phyloP scores from a whole-genome alignment of 2,797 vertebrate species.

The Paguma larvata region DNA sequence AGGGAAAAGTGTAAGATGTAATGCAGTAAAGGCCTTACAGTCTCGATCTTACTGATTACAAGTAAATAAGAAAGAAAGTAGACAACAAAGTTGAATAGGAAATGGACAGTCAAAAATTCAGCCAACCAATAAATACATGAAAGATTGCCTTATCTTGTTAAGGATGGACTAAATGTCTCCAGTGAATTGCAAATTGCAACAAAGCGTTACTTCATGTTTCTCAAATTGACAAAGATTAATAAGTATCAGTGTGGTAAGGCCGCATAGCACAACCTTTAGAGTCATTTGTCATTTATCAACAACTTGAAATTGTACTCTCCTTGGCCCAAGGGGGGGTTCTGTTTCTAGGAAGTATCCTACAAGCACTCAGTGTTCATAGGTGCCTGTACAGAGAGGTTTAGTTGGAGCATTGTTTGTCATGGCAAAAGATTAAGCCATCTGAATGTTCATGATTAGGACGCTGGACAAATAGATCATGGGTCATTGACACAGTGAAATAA shows the following conservation, averaged over 20 bases:
- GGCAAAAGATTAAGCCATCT: background rate
- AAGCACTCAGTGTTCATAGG: background rate
- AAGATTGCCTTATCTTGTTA: background rate
- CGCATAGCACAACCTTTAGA: background rate
- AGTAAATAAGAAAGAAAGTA: background rate
- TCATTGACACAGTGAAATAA: background rate
- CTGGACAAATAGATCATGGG: background rate
- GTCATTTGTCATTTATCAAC: conserved; percentile 35
- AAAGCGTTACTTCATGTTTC: background rate
- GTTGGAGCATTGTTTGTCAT: background rate
- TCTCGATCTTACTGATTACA: conserved; percentile 15
- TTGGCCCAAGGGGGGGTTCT: background rate
- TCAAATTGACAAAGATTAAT: background rate
- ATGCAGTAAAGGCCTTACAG: background rate
- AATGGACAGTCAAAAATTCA: background rate
- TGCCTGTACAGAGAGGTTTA: background rate
- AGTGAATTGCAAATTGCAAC: background rate
- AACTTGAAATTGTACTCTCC: background rate
- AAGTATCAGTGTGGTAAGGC: background rate
- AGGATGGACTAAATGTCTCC: background rate
- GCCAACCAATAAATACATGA: background rate
- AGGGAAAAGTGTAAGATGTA: background rate
- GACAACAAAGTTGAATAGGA: background rate
- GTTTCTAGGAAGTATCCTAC: background rate
- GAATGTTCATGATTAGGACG: background rate